phyloP scores from a whole-genome alignment of 2,797 vertebrate species.

The Falco columbarius region DNA sequence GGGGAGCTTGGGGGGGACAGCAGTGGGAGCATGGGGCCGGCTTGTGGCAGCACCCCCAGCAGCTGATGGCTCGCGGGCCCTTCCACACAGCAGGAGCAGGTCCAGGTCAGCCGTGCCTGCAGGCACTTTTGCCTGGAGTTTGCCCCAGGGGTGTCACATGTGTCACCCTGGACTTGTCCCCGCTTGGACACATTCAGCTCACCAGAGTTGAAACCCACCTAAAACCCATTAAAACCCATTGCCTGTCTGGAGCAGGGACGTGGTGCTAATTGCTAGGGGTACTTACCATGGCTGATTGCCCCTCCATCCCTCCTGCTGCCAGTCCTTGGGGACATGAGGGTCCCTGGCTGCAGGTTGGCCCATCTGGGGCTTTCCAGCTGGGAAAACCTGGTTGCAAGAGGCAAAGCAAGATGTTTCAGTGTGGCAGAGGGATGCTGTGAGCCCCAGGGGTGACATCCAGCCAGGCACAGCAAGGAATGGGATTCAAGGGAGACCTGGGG shows the following conservation, averaged over 20 bases:
- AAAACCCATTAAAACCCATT: not conserved
- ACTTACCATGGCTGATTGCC: not conserved
- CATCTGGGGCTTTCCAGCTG: accelerated
- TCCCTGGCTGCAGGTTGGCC: not conserved
- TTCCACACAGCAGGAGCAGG: too few species aligned
- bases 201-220: not conserved
- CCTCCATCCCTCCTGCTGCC: not conserved
- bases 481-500: not conserved
- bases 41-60: too few species aligned
- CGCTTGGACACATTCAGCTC: not conserved
- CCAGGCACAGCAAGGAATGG: not conserved
- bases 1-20: too few species aligned
- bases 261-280: not conserved
- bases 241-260: not conserved
- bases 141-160: not conserved
- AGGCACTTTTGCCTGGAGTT: too few species aligned
- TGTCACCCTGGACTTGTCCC: not conserved
- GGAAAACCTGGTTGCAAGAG: not conserved
- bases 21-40: too few species aligned
- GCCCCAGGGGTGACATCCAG: too few species aligned
- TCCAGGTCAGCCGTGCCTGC: too few species aligned
- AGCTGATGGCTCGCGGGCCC: too few species aligned
- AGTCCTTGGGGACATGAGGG: accelerated
- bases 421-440: not conserved
- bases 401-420: not conserved